Base-by-base conservation (phyloP, 2,888 invertebrate genomes). In the Cerceris ruficornis region DNA sequence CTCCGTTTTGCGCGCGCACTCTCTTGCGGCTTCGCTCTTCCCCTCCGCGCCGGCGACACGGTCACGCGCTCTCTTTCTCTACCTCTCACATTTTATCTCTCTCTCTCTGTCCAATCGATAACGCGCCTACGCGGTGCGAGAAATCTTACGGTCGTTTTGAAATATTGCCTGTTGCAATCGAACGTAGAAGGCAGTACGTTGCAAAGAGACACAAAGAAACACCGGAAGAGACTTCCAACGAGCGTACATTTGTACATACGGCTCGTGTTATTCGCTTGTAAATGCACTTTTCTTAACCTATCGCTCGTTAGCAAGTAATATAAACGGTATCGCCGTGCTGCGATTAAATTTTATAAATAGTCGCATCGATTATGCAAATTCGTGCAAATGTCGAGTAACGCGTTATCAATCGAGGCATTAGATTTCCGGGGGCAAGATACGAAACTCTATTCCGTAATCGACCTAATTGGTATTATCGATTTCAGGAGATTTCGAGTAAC, bases 71-170 rank as follows among this genome's bases (percentile, higher is more conserved):
- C 46, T 46, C 46, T 46, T 46, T 11, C 11, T 11, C 2, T 11
- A 73, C 75, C 73, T 67, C 72, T 67, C 62, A 9, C 52, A 58
- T 61, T 73, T 67, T 17, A 17, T 11, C 46, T 4, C 52, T 52
- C 52, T 61, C 46, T 9, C 49, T 46, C 11, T 28, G 11, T 17
- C 62, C 50, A 39, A 62, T 62, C 62, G 62, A 78, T 71, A 54
- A 49, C 42, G 50, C 43, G 49, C 58, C 50, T 14, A 13, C 54
- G 43, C 61, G 17, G 43, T 14, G 28, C 67, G 66, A 68, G 75
- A 78, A 75, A 78, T 78, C 59, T 75, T 52, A 15, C 62, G 52
- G 64, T 73, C 64, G 52, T 42, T 64, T 64, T 67, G 59, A 15
- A 55, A 57, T 43, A 11, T 50, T 59, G n/a, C 58, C 60, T 43